Evolutionary conservation across 1,140 invertebrate species (phyloP), one percentile per base, ranked within the genome.

Genomic region (Oncopeltus fasciatus): DNA sequence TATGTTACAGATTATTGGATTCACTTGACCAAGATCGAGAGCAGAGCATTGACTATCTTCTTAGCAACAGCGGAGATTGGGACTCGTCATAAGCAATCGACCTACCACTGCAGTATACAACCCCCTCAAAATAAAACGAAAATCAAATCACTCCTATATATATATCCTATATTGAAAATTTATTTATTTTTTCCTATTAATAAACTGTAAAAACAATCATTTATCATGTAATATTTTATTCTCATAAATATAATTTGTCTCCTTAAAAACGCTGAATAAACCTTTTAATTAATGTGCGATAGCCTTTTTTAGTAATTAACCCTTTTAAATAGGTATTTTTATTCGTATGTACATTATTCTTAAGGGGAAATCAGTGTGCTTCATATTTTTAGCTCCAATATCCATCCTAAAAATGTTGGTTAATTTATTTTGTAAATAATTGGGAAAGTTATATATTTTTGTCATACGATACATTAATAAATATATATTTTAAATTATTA

Each of bases 401-500:
- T 24, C 5, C 5, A 38, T 8, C 5, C 5, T 38, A 38, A 5
- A 38, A 38, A 38, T 8, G 31, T 53, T 24, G 26, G 21, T 53
- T 24, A 24, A 53, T 24, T 53, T 53, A 24, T 24, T 53, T 53
- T 53, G 49, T 53, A 53, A 53, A 53, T 53, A 53, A 18, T 26
- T 53, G 49, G 24, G 14, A 57, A 62, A 57, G 53, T 62, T 61
- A 62, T 62, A 62, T 62, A 62, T 62, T 62, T 62, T 62, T 62
- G 61, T 62, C 33, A 62, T 61, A 28, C 49, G 57, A 62, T 16
- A 18, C 57, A 44, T 62, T 26, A 62, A 57, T 43, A 62, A 62
- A 61, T 61, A 38, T 61, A 38, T 33, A 57, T 57, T 62, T 62
- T 62, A 57, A 62, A 57, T 62, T 57, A 61, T 61, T 61, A 61